These are phyloP conservation scores for Ancistrus triradiatus DNA, from an alignment of 2,113 vertebrate species.

Conservation along the genomic window DNA sequence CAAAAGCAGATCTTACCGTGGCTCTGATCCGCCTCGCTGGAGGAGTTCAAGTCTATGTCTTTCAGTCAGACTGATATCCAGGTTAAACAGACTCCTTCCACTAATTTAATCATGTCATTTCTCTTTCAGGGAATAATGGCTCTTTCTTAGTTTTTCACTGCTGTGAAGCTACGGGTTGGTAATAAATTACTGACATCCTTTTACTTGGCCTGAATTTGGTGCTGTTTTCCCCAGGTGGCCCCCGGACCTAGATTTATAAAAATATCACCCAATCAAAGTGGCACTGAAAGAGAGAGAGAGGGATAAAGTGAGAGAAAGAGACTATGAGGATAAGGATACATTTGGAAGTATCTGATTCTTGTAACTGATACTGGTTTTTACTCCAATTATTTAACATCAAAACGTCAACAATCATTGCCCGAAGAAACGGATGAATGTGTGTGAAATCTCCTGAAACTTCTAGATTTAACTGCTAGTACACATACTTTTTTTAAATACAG, in stretches of 20 bases:
- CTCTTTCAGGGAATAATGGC: constrained; percentile 1
- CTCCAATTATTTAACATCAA: not conserved
- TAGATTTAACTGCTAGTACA: no score
- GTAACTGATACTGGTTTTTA: not conserved
- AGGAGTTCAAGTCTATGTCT: not conserved
- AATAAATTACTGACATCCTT: constrained; percentile 40
- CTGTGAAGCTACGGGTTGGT: constrained; percentile 16
- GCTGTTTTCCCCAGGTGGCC: constrained; percentile 72
- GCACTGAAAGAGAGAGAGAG: constrained; percentile 54
- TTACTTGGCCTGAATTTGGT: constrained; percentile 67
- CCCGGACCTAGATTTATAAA: constrained; percentile 75
- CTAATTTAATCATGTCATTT: not conserved
- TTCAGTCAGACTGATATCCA: not conserved
- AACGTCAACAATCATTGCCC: not conserved
- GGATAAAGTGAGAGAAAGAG: constrained; percentile 46
- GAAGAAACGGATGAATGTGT: no score
- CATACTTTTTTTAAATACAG: no score
- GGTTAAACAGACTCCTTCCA: not conserved
- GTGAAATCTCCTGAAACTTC: no score
- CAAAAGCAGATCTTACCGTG: constrained; percentile 20
- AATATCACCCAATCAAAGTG: constrained; percentile 75
- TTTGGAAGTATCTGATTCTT: constrained; percentile 17
- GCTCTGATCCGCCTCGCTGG: constrained; percentile 4
- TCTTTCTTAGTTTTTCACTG: constrained; percentile 20
- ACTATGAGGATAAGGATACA: constrained; percentile 31